Base-by-base conservation (phyloP, 2,797 vertebrate genomes). In the Sebastes variabilis region DNA sequence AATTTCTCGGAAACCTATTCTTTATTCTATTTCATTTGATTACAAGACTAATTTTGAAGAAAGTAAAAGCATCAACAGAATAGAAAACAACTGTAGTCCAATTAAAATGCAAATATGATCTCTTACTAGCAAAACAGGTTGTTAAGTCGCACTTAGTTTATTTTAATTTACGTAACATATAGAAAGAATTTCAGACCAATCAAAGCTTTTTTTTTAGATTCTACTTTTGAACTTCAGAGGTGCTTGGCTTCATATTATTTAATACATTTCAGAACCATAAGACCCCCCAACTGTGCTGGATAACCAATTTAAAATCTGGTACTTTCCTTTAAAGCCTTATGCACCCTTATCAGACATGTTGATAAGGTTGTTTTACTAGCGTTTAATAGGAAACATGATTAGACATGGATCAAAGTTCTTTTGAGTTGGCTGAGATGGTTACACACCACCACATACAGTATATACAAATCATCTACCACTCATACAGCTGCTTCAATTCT, bases 361-460 rank as follows among this genome's bases (percentile, higher is more conserved):
- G 24, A 80, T 66, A 66, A 46, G 54, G 9, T 36, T 7, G 9
- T 38, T 59, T 77, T 20, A 54, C 18, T 61, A 54, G 49, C 24
- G 2, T 42, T 60, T 36, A 67, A 27, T 13, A 12, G 25, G 22
- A 46, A 22, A 72, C 42, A 29, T 75, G 20, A 42, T 56, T 18
- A 59, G 22, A 54, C 18, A 67, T 32, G 18, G 32, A 79, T 75
- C 59, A 85, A 86, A 84, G 52, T 81, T 83, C 11, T 32, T 56
- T 72, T 72, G 20, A 52, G 20, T n/a, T 52, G 49, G 20, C 20
- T 56, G 12, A 66, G 14, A 55, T 73, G 14, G 8, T 56, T 22
- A 75, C 59, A 54, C 20, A 54, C 10, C n/a, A 56, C 30, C 4
- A 24, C 6, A 14, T 42, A 38, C 36, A 38, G 36, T 38, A 18